Evolutionary conservation across 2,888 invertebrate species (phyloP), one percentile per base, ranked within the genome.

Genomic region (Flabesymbios commensalis): DNA sequence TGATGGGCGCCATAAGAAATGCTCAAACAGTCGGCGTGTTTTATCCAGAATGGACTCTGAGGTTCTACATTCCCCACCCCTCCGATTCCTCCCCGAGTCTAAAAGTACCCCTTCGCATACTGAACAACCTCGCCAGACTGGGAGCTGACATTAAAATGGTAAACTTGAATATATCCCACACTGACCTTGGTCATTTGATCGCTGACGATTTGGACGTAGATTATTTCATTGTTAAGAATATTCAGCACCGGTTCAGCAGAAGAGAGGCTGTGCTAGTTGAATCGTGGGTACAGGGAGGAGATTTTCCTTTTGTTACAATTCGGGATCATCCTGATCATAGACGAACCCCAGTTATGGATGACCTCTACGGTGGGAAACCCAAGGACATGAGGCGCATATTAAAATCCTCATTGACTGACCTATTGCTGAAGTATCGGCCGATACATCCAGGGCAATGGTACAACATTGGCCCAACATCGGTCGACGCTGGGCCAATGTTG

Each of bases 301-400:
- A 22, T 3, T n/a, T n/a, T n/a, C 43, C 61, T 31, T 49, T 65
- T 28, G 61, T 65, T 52, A 65, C 64, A 36, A 45, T 64, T 29
- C 52, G 66, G 32, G 66, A 66, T 52, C 66, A 66, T 51, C 64
- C 64, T 3, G 65, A 42, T 24, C 64, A 66, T n/a, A n/a, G n/a
- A n/a, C n/a, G n/a, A n/a, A n/a, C n/a, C n/a, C n/a, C n/a, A n/a
- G n/a, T n/a, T n/a, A n/a, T n/a, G n/a, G n/a, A n/a, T n/a, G n/a
- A n/a, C n/a, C n/a, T n/a, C n/a, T n/a, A n/a, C n/a, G n/a, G n/a
- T n/a, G n/a, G n/a, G n/a, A n/a, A n/a, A n/a, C n/a, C n/a, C n/a
- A n/a, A n/a, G n/a, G n/a, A n/a, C n/a, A n/a, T n/a, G n/a, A n/a
- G n/a, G n/a, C n/a, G n/a, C n/a, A n/a, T n/a, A n/a, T n/a, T n/a